These are phyloP conservation scores for Podargus strigoides DNA, from an alignment of 2,797 vertebrate species.

Conservation along the genomic window DNA sequence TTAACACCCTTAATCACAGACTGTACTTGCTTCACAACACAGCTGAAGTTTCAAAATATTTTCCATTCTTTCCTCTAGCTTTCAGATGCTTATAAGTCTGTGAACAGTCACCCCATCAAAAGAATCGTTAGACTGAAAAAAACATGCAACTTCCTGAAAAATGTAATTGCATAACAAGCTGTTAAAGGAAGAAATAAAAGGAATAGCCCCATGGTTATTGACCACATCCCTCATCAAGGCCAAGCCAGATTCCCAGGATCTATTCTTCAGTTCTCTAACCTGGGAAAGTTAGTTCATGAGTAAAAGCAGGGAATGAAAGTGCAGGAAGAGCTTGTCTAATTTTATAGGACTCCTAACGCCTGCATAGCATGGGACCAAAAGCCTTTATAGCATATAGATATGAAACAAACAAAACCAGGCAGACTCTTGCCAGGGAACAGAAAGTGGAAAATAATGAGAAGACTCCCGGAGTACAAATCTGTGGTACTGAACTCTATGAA, in stretches of 20 bases:
- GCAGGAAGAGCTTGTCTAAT: neutral
- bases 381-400: neutral
- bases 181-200: slow-evolving; percentile 35
- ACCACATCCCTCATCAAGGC: slow-evolving; percentile 39
- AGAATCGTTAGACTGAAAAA: slow-evolving; percentile 15
- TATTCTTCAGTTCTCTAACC: neutral
- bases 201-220: slow-evolving; percentile 42
- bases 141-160: slow-evolving; percentile 22
- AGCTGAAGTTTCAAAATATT: slow-evolving; percentile 15
- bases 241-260: slow-evolving; percentile 26
- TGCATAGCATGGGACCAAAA: neutral
- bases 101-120: slow-evolving; percentile 35
- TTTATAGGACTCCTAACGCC: neutral
- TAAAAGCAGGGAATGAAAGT: neutral
- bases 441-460: neutral
- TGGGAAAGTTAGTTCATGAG: neutral
- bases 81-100: neutral
- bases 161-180: slow-evolving; percentile 30
- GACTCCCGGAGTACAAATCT: neutral
- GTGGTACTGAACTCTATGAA: neutral
- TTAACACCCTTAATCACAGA: neutral
- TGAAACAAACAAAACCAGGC: neutral
- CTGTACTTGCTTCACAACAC: neutral
- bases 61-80: slow-evolving; percentile 25
- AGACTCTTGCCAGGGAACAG: neutral